Evolutionary conservation across 2,113 vertebrate genomes (phyloP).

Genomic region (Grammomys dolichurus): DNA sequence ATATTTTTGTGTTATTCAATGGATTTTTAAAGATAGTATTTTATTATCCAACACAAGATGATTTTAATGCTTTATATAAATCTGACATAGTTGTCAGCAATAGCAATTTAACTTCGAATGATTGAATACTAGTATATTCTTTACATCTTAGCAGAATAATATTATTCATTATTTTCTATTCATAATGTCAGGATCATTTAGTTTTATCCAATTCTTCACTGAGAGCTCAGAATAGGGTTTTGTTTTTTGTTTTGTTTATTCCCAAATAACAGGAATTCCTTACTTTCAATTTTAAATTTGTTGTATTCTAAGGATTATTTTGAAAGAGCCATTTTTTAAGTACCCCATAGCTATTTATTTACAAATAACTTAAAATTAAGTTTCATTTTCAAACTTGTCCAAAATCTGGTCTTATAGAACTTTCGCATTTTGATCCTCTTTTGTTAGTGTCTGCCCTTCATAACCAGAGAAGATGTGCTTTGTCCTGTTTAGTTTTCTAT

Average conservation of each 20-base stretch:
- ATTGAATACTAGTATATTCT: not conserved
- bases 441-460: not conserved
- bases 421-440: not conserved
- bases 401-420: not conserved
- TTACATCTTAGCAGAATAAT: not conserved
- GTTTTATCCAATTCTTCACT: not conserved
- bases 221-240: not conserved
- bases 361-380: slow-evolving; percentile 14
- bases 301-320: not conserved
- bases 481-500: not conserved
- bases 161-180: not conserved
- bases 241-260: not conserved
- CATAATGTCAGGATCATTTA: not conserved
- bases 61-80: not conserved
- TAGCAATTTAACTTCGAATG: not conserved
- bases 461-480: no score
- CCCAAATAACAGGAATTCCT: not conserved
- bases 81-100: not conserved
- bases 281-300: not conserved
- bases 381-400: not conserved
- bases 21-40: not conserved
- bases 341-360: not conserved
- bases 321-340: not conserved
- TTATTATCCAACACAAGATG: not conserved
- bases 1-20: not conserved